A percentile compares a stretch with the other conserved stretches of the same genome.
Evolutionary conservation across 2,797 vertebrate species (phyloP).

Genomic region (Sternotherus odoratus): DNA sequence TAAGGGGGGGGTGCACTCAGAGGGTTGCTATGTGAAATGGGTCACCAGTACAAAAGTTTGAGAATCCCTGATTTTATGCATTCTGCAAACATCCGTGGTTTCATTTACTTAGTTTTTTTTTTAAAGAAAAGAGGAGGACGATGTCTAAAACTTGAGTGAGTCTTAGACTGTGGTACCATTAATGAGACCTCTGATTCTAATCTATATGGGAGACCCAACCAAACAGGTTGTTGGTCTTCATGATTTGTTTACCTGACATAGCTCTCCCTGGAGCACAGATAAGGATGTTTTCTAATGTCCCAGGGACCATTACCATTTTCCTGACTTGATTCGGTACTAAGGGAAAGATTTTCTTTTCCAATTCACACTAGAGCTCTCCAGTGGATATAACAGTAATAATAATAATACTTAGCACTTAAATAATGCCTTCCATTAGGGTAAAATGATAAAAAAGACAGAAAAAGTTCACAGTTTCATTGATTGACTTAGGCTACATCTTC

Average conservation of each 20-base stretch:
- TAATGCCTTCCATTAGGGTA: background rate
- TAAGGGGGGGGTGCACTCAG: too few species aligned
- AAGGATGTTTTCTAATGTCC: background rate
- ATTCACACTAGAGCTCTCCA: background rate
- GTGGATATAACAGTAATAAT: background rate
- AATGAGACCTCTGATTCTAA: background rate
- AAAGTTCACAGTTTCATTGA: background rate
- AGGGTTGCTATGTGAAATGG: too few species aligned
- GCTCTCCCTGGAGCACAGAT: rapidly evolving
- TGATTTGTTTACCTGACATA: background rate
- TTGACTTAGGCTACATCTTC: background rate
- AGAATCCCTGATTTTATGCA: background rate
- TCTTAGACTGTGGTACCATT: background rate
- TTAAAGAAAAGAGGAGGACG: background rate
- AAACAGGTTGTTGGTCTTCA: background rate
- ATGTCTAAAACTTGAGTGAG: background rate
- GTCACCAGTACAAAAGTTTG: too few species aligned
- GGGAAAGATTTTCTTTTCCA: background rate
- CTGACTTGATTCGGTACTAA: background rate
- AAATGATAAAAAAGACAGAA: background rate
- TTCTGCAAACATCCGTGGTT: background rate
- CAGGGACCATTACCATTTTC: background rate
- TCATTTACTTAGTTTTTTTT: background rate
- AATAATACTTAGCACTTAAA: background rate
- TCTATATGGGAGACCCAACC: background rate